A percentile compares a stretch with the other conserved stretches of the same genome.
phyloP scores from a whole-genome alignment of 2,113 vertebrate genomes.

The Cavia aperea region DNA sequence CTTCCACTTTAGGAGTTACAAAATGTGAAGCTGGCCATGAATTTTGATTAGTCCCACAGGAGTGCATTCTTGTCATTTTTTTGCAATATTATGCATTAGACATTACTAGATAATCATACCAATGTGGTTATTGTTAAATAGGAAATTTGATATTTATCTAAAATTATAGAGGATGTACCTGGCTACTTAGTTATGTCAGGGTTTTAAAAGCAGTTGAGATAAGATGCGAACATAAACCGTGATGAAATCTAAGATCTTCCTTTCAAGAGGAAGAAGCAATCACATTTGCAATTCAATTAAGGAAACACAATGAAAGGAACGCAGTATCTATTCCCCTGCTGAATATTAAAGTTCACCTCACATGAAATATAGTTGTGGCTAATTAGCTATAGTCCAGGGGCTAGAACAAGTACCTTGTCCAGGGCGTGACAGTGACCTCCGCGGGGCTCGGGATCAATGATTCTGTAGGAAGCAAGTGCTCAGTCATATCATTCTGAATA shows the following conservation, averaged over 20 bases:
- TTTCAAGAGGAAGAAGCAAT: constrained; percentile 58
- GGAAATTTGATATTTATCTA: background rate
- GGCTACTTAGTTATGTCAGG: background rate
- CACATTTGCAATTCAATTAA: constrained; percentile 66
- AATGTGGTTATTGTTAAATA: background rate
- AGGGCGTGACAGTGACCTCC: constrained; percentile 48
- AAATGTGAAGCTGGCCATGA: background rate
- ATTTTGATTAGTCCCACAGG: background rate
- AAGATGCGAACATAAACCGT: constrained; percentile 16
- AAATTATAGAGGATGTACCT: background rate
- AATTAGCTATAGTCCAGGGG: constrained; percentile 53
- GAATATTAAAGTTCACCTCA: constrained; percentile 57
- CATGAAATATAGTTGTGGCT: constrained; percentile 56
- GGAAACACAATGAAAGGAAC: constrained; percentile 63
- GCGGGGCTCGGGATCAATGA: constrained; percentile 42
- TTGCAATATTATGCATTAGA: background rate
- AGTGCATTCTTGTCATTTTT: background rate
- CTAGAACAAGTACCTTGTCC: constrained; percentile 47
- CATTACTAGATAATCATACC: background rate
- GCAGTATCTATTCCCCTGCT: constrained; percentile 41
- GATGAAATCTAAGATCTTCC: constrained; percentile 43
- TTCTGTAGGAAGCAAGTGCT: constrained; percentile 44
- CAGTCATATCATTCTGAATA: background rate
- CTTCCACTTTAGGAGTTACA: background rate
- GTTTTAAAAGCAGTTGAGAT: constrained; percentile 36